These are phyloP conservation scores for Psittacula echo DNA, from an alignment of 2,797 vertebrate genomes.

Conservation along the genomic window DNA sequence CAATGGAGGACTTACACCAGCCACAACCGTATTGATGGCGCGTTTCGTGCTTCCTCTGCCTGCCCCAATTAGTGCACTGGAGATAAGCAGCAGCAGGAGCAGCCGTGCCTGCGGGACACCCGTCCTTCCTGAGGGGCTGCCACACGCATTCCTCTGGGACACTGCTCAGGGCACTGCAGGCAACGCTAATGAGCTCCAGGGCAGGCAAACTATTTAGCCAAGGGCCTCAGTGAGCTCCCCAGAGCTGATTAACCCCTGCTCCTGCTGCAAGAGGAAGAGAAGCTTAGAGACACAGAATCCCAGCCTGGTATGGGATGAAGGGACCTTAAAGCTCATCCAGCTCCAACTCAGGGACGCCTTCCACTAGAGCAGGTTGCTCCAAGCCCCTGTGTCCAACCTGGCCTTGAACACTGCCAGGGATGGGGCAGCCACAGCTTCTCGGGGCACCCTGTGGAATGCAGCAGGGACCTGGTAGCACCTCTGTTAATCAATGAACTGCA, in stretches of 20 bases:
- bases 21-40: conserved; percentile 11
- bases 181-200: conserved; percentile 35
- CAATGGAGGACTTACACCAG: not conserved
- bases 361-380: no score
- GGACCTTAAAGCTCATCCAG: not conserved
- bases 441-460: fast-evolving
- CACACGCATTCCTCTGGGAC: not conserved
- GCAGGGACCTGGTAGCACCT: not conserved
- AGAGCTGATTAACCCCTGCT: conserved; percentile 19
- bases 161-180: conserved; percentile 5
- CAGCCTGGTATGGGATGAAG: not conserved
- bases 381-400: no score
- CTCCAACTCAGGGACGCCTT: not conserved
- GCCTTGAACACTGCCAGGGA: no score
- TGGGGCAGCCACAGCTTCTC: no score
- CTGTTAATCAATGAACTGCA: not conserved
- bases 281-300: not conserved
- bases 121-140: not conserved
- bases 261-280: not conserved
- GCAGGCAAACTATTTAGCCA: not conserved
- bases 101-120: not conserved
- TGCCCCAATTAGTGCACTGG: not conserved
- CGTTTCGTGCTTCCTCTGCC: not conserved
- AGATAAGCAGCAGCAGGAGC: not conserved
- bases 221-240: not conserved